Evolutionary conservation across 2,113 vertebrate species (phyloP), one percentile per base, ranked within the genome.

Genomic region (Columba livia): DNA sequence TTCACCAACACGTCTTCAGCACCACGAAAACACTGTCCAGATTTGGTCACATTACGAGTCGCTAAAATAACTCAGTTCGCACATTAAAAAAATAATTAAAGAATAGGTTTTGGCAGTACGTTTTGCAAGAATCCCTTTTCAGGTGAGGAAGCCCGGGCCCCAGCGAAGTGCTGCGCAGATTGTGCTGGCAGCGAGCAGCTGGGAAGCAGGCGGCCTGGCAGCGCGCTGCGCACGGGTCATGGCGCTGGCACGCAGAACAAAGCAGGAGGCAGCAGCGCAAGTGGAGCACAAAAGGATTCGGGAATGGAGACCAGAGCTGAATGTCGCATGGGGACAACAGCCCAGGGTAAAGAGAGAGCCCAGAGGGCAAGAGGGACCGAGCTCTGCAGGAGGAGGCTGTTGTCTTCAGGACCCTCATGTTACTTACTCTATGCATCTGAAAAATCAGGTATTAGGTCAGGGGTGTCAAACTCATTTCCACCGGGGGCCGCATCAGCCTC

Each of bases 141-240:
- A 40, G 47, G 26, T 19, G 38, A 58, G 71, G n/a, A 71, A 25
- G 17, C 44, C 23, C 25, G 57, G 21, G 57, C 38, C 51, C 28
- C 66, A 19, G 0, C 0, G 2, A 21, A 40, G 57, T 0, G 4
- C 91, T 92, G 91, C 1, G 3, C 60, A 8, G 58, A 48, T 19
- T 34, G 50, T 50, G 79, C 77, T 78, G 69, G 87, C 93, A 86
- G 83, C 77, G 53, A 19, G 47, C 89, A 87, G 81, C 65, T 19
- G 1, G 2, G 78, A 12, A 85, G 67, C 79, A 57, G 50, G 31
- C 58, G 90, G 79, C 85, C 48, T 36, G 71, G 79, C 90, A 14
- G 5, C 18, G 4, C 8, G 0, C 20, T 50, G 71, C 1, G 51
- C 3, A 4, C 4, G 14, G 92, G 90, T 96, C 92, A 94, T n/a